These are phyloP conservation scores for Enteromius unitaeniatus DNA, from an alignment of 2,797 vertebrate genomes.

Conservation along the genomic window DNA sequence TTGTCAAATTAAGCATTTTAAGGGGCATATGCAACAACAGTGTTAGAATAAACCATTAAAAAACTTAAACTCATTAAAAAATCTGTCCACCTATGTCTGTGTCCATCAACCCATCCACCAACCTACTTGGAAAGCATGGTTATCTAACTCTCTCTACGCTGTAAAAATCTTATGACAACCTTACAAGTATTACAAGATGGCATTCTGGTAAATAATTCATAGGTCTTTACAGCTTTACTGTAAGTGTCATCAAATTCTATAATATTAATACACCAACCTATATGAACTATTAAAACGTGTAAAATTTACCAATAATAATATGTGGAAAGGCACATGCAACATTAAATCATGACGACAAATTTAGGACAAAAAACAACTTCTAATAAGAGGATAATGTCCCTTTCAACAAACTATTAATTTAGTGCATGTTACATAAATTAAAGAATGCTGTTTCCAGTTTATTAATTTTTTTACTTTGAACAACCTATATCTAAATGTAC, in stretches of 20 bases:
- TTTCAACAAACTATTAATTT: neutral
- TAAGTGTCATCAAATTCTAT: neutral
- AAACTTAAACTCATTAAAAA: neutral
- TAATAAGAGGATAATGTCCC: neutral
- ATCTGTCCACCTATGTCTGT: neutral
- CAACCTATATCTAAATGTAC: neutral
- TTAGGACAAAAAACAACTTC: neutral
- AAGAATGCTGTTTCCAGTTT: neutral
- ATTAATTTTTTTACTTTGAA: neutral
- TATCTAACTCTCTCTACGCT: neutral
- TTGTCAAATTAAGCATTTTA: neutral
- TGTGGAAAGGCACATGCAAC: neutral
- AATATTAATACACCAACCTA: neutral
- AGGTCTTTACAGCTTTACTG: neutral
- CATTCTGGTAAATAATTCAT: no score
- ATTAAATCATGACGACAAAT: neutral
- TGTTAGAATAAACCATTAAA: neutral
- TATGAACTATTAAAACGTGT: neutral
- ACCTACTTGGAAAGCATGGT: neutral
- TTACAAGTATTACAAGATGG: neutral
- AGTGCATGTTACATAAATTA: neutral
- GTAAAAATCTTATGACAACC: neutral
- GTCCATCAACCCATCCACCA: neutral
- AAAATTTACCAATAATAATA: neutral
- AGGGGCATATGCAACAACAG: neutral